phyloP scores from a whole-genome alignment of 2,113 vertebrate genomes.

The Puffinus mauretanicus region DNA sequence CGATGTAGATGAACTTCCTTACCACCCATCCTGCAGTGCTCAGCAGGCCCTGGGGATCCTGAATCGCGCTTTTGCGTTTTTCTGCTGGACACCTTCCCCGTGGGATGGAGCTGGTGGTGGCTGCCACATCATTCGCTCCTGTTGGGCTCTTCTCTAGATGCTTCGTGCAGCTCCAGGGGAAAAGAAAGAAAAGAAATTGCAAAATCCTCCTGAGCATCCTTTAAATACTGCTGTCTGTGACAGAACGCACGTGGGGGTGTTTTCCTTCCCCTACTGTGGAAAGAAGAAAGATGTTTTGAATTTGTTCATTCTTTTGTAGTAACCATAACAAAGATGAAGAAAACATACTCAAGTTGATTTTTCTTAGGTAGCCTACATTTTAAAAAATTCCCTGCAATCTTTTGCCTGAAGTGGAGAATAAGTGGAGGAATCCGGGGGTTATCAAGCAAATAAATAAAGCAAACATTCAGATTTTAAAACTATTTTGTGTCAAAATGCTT shows the following conservation, averaged over 20 bases:
- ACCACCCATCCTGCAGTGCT: background rate
- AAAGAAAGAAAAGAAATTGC: background rate
- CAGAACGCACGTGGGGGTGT: background rate
- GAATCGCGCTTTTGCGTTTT: background rate
- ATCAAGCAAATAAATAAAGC: background rate
- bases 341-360: background rate
- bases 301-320: background rate
- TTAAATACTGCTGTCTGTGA: background rate
- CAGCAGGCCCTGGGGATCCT: background rate
- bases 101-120: background rate
- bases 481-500: background rate
- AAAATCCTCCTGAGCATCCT: background rate
- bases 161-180: background rate
- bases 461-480: background rate
- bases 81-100: background rate
- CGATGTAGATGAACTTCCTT: background rate
- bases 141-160: background rate
- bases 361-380: background rate
- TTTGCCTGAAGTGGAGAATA: background rate
- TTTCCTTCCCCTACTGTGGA: background rate
- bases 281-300: background rate
- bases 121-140: rapidly evolving
- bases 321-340: background rate
- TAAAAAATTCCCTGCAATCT: background rate
- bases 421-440: background rate